These are phyloP conservation scores for Pampusana beccarii DNA, from an alignment of 2,113 vertebrate species.

Conservation along the genomic window DNA sequence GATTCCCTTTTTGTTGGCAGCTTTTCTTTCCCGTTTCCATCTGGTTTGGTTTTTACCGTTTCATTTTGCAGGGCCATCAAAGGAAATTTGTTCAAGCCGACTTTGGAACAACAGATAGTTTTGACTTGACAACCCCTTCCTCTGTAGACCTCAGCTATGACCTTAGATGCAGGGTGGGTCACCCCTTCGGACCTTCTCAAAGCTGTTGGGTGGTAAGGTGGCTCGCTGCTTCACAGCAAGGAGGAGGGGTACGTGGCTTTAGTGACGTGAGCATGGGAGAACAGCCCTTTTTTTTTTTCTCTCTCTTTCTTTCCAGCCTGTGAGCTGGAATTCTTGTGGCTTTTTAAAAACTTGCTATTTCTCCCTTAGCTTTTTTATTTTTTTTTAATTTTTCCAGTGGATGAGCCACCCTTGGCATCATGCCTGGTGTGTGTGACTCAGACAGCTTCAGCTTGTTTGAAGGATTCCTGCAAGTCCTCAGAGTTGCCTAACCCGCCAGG, in stretches of 20 bases:
- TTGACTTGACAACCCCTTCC: conserved; percentile 18
- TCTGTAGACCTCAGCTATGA: conserved; percentile 28
- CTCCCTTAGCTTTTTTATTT: background rate
- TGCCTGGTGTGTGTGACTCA: background rate
- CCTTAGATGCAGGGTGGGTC: background rate
- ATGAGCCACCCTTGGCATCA: conserved; percentile 28
- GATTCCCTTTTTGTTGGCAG: conserved; percentile 26
- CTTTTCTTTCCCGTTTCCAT: conserved; percentile 43
- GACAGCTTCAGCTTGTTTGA: conserved; percentile 37
- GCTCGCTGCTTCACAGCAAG: background rate
- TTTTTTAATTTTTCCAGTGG: background rate
- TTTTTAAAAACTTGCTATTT: conserved; percentile 61
- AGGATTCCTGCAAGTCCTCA: conserved; percentile 33
- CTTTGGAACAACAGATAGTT: conserved; percentile 52
- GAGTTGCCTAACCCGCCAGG: conserved; percentile 27
- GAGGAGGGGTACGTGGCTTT: background rate
- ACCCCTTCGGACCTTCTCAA: background rate
- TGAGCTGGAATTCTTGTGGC: conserved; percentile 53
- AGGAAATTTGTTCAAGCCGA: conserved; percentile 38
- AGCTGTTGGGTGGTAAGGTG: background rate
- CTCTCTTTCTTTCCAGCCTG: background rate
- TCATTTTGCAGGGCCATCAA: conserved; percentile 58
- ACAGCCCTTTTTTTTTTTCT: background rate
- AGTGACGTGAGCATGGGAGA: background rate
- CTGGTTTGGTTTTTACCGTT: conserved; percentile 51